phyloP scores from a whole-genome alignment of 1,140 invertebrate species.

The Drosophila serrata region DNA sequence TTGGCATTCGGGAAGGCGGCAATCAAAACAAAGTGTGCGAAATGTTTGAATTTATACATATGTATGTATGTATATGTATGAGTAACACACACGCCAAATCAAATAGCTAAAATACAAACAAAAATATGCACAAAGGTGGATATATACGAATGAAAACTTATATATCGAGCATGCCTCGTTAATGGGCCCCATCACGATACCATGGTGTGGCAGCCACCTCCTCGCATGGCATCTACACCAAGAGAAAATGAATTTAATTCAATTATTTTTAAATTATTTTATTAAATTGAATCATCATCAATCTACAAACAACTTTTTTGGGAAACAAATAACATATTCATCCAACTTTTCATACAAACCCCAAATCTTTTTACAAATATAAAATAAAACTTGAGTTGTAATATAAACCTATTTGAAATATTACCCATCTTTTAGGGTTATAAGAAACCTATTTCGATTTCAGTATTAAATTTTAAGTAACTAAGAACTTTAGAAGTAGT shows the following conservation, averaged over 20 bases:
- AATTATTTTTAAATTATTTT: background rate
- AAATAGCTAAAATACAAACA: slow-evolving; percentile 58
- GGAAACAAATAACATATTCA: too few species aligned
- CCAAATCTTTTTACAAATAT: background rate
- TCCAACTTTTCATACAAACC: background rate
- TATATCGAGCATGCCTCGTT: slow-evolving; percentile 47
- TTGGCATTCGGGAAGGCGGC: slow-evolving; percentile 34
- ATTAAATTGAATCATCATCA: background rate
- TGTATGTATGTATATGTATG: slow-evolving; percentile 33
- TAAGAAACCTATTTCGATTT: background rate
- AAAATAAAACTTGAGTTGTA: background rate
- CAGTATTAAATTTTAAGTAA: background rate
- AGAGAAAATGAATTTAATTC: background rate
- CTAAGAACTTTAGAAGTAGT: too few species aligned
- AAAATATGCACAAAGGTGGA: slow-evolving; percentile 43
- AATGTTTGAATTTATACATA: slow-evolving; percentile 62
- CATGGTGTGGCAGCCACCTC: slow-evolving; percentile 33
- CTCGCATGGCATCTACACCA: slow-evolving; percentile 7
- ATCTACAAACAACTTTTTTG: too few species aligned
- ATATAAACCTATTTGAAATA: background rate
- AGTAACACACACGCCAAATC: slow-evolving; percentile 27
- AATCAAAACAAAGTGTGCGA: slow-evolving; percentile 80
- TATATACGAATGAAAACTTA: slow-evolving; percentile 8
- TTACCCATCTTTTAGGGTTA: background rate
- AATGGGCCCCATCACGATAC: slow-evolving; percentile 46